These are phyloP conservation scores for Sinodicranocentrus sp. DNA, from an alignment of 2,888 invertebrate species.

Conservation along the genomic window DNA sequence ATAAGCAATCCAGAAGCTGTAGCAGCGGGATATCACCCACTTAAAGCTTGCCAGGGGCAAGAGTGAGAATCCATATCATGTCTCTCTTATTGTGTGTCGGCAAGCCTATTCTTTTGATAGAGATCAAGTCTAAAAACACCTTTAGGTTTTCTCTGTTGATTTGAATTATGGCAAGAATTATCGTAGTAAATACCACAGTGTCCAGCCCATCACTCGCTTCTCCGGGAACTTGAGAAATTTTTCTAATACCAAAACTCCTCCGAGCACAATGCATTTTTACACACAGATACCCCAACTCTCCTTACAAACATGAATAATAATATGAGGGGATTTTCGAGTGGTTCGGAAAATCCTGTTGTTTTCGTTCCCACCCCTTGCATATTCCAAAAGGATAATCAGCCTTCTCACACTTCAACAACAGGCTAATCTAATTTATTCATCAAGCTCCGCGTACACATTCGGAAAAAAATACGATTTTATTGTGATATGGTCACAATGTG, in stretches of 20 bases:
- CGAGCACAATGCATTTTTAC: constrained; percentile 22
- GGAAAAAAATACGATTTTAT: no score
- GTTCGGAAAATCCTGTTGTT: constrained; percentile 24
- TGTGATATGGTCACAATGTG: no score
- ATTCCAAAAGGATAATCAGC: constrained; percentile 72
- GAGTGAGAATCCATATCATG: constrained; percentile 35
- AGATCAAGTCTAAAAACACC: constrained; percentile 34
- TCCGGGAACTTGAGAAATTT: constrained; percentile 33
- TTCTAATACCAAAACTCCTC: constrained; percentile 22
- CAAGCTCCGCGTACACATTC: constrained; percentile 3
- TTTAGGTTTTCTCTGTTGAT: constrained; percentile 53
- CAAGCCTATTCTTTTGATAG: constrained; percentile 30
- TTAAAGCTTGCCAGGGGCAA: constrained; percentile 35
- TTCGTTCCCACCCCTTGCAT: constrained; percentile 71
- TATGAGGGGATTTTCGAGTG: not conserved
- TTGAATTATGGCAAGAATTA: constrained; percentile 60
- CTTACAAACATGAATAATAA: no score
- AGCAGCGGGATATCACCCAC: constrained; percentile 30
- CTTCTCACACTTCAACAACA: constrained; percentile 71
- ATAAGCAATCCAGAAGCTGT: constrained; percentile 11
- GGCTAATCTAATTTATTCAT: constrained; percentile 65
- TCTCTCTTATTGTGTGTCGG: constrained; percentile 43
- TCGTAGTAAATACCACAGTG: constrained; percentile 33
- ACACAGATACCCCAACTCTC: not conserved
- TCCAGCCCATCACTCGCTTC: constrained; percentile 51